Evolutionary conservation across 2,113 vertebrate genomes (phyloP), one percentile per base, ranked within the genome.

Genomic region (Malurus melanocephalus): DNA sequence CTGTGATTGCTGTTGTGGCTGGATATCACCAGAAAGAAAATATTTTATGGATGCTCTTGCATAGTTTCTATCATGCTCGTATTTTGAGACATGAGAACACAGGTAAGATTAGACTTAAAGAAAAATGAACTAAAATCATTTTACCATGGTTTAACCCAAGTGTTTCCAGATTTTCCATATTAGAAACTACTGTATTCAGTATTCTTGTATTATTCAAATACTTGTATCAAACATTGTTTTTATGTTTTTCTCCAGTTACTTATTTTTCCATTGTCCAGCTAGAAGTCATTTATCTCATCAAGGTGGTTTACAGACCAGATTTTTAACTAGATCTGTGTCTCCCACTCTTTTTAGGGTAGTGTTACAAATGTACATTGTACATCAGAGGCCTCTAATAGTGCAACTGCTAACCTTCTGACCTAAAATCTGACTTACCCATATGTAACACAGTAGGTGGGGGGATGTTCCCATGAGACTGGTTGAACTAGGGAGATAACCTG

Each of bases 1-100:
- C 98, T 1, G 13, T 99, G 67, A 98, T 99, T 79, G 81, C 94
- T 1, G 85, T 65, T 6, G 96, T 98, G 24, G 59, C 97, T 13
- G 94, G 64, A 5, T 97, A 96, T 88, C 95, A 87, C 16, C 96
- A 94, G 16, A 96, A 94, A 66, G 93, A 94, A 92, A 89, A 76
- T 8, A 89, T 99, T 26, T 96, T 97, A 59, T 99, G 99, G 98
- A 96, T 99, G 87, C 87, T 98, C 22, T 96, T 99, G 77, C 98
- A 98, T 69, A 79, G 97, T 30, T 97, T 99, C 13, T 99, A 99
- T 94, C 99, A 99, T 66, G 97, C 98, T 57, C 98, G 98, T 30
- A 97, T 99, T 57, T 92, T 97, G 16, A 96, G 94, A 68, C 97
- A 98, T 38, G 78, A 98, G 93, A 98, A 98, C 89, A 99, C 98